Base-by-base conservation (phyloP, 1,140 invertebrate species). In the Papilio polyxenes region DNA sequence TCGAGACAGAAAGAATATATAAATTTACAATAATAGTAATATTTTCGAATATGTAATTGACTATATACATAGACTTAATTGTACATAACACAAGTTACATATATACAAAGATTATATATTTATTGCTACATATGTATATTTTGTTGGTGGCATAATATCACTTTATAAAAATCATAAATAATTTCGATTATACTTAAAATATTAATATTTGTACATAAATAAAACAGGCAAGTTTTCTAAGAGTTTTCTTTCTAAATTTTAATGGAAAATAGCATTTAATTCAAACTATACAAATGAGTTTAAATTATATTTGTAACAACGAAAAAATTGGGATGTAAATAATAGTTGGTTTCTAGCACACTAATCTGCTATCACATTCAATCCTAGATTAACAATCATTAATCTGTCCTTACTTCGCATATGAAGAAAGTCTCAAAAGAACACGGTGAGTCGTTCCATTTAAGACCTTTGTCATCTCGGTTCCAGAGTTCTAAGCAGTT, bases 371-470 rank as follows among this genome's bases (percentile, higher is more conserved):
- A 90, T 91, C 90, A 91, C 90, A 89, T 85, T 88, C 82, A 85
- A 85, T 83, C 81, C 75, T 79, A 84, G 20, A 77, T 83, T 51
- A 65, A 20, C 11, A 6, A 74, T 82, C 80, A 86, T 93, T 89
- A 95, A 91, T 95, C 94, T 17, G 93, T 89, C 86, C 97, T 96
- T 83, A 98, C 97, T 96, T 98, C 98, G 92, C 98, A 98, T 31
- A 98, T 97, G 91, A 98, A 98, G 93, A 96, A 98, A 1, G 98
- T 98, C 95, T 98, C 98, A 89, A 98, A 98, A 81, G 97, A 98
- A 92, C 98, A 98, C 0, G 98, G 98, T 1, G 98, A 98, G 92
- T 98, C 98, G 93, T 98, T 98, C 98, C 98, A 98, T 91, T 98
- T 98, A 9, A 98, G 93, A 0, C 98, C 98, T 94, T 98, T 98